Evolutionary conservation across 37 sponge, comb jelly and placozoan species (phyloP), one percentile per base, ranked within the genome.

Genomic region (Mnemiopsis leidyi): DNA sequence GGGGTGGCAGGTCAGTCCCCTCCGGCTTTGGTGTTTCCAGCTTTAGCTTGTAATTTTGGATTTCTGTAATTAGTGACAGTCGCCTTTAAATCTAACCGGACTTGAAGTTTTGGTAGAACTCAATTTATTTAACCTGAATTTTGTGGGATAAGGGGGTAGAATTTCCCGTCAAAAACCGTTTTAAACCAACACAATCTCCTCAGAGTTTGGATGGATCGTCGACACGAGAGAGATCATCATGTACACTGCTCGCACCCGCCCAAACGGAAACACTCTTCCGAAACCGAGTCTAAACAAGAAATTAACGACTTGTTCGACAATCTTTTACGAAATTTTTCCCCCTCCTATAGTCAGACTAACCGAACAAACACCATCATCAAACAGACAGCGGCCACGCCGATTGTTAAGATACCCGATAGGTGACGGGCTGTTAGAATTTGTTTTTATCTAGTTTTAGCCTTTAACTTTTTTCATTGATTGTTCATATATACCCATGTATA

Each of bases 371-470:
- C 90, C 40, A 85, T 85, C 38, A 40, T 85, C 61, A 85, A 85
- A 85, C 90, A 85, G 36, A 85, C 61, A 20, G n/a, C 30, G 7
- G 48, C 33, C 61, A 39, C 90, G 35, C 39, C 32, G 3, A 40
- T 85, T 13, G 90, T 85, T 39, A 85, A 85, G 90, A 40, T 40
- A 20, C 90, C 90, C 39, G 61, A 85, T 85, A 85, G 90, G 90
- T 85, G 61, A 40, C 26, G 0, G 26, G 29, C 61, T 38, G 25
- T 79, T 38, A 40, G 90, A 3, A 40, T 3, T 5, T 85, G 36
- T 85, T 85, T 85, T 85, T 85, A 85, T 85, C 61, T 85, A 85
- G 90, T 85, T 85, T 85, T 85, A 85, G 32, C 61, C 90, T 85
- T 85, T 85, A 85, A 36, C 32, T 32, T 32, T 85, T 77, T 77